These are phyloP conservation scores for Acrocephalus arundinaceus DNA, from an alignment of 2,113 vertebrate genomes.

Conservation along the genomic window DNA sequence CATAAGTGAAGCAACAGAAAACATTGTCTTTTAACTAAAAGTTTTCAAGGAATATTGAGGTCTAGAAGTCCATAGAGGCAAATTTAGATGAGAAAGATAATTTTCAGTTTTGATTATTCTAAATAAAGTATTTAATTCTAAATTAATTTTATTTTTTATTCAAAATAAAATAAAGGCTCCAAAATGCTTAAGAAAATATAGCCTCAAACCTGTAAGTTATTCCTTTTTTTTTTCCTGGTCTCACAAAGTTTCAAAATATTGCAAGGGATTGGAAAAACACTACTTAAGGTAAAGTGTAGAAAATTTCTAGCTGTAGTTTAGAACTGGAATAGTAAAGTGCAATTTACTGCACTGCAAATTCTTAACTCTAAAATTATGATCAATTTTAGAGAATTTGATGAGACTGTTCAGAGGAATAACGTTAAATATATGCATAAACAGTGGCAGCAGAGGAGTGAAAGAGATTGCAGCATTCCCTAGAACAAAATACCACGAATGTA, in stretches of 20 bases:
- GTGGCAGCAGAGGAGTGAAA: background rate
- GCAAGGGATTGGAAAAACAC: background rate
- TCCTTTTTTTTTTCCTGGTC: background rate
- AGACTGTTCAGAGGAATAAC: background rate
- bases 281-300: background rate
- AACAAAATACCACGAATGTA: background rate
- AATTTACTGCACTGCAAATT: background rate
- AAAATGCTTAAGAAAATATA: background rate
- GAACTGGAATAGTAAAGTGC: background rate
- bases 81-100: background rate
- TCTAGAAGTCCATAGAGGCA: background rate
- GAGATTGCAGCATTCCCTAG: background rate
- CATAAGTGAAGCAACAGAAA: background rate
- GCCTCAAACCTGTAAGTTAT: background rate
- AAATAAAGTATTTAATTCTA: background rate
- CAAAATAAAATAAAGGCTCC: background rate
- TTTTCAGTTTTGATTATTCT: background rate
- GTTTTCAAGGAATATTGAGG: background rate
- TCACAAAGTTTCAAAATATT: background rate
- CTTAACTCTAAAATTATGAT: background rate
- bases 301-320: background rate
- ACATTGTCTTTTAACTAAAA: background rate
- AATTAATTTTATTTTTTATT: background rate
- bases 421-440: background rate
- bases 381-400: background rate